Evolutionary conservation across 2,888 invertebrate genomes (phyloP), one percentile per base, ranked within the genome.

Genomic region (Tetranychus truncatus): DNA sequence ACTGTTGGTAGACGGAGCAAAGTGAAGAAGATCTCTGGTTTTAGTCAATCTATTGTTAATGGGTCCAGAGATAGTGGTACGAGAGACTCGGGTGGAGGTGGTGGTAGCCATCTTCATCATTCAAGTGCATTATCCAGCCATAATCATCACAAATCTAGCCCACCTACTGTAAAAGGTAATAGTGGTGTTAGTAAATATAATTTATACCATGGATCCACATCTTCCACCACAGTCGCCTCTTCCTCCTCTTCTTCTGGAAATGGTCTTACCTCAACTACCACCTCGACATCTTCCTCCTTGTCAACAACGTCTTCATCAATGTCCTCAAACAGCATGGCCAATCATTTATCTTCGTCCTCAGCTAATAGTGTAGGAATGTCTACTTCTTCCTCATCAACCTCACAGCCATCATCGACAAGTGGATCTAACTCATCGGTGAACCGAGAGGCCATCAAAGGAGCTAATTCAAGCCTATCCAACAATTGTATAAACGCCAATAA

Each of bases 1-100:
- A 91, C 91, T 84, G 91, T 93, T 81, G 92, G 92, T 77, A 87
- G 91, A 79, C 91, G 91, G 83, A 90, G 92, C 79, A 92, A 92
- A 84, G 87, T 89, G 82, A 91, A 88, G 84, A 79, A 78, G 44
- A 76, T 76, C n/a, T 15, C 55, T 55, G 55, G 55, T 55, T 45
- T 69, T 69, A 69, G 69, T 69, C 55, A 55, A 55, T 55, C 55
- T 55, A 55, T 55, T 6, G 55, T 55, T 55, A 55, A 55, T 15
- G 55, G 55, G 6, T 55, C 55, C 55, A 55, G 55, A 55, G 55
- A 55, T 55, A 55, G 15, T 55, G 55, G 55, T 55, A 55, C 55
- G 9, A 55, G 55, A 55, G 55, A 55, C 15, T 55, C 55, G 55
- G 55, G 55, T 55, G 55, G 55, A 55, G 67, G 24, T n/a, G 24